phyloP scores from a whole-genome alignment of 2,888 invertebrate species.

The Stictocephala bisonia region DNA sequence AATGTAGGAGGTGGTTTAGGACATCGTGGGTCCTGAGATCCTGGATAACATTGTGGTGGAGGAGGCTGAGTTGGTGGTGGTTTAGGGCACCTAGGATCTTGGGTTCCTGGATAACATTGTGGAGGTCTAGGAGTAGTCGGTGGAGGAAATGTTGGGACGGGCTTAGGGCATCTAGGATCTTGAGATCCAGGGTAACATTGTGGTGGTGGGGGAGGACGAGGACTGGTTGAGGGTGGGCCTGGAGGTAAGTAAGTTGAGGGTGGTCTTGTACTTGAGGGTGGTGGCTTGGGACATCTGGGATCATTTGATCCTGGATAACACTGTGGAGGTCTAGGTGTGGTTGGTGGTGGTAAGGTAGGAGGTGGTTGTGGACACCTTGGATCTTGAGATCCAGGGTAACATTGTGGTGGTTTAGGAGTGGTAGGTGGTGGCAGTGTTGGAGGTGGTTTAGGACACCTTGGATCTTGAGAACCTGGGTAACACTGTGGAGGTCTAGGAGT shows the following conservation, averaged over 20 bases:
- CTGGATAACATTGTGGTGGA: too few species aligned
- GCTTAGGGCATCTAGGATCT: slow-evolving; percentile 60
- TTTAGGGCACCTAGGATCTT: slow-evolving; percentile 61
- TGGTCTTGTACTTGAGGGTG: too few species aligned
- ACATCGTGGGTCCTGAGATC: too few species aligned
- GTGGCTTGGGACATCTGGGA: slow-evolving; percentile 60
- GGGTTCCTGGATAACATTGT: slow-evolving; percentile 62
- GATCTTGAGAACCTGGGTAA: slow-evolving; percentile 61
- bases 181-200: too few species aligned
- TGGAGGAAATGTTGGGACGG: slow-evolving; percentile 49
- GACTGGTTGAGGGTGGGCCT: too few species aligned
- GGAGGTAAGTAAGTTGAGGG: too few species aligned
- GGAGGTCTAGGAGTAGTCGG: slow-evolving; percentile 55
- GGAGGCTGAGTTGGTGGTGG: too few species aligned
- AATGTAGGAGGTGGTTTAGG: too few species aligned
- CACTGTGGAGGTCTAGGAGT: slow-evolving; percentile 53
- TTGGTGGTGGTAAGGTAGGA: slow-evolving; percentile 49
- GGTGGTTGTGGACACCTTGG: slow-evolving; percentile 60
- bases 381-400: too few species aligned
- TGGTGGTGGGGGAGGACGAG: too few species aligned
- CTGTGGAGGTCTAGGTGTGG: too few species aligned
- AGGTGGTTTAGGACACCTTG: slow-evolving; percentile 50
- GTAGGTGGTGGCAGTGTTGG: slow-evolving; percentile 41
- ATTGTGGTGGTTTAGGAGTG: slow-evolving; percentile 44
- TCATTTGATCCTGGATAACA: slow-evolving; percentile 62